Evolutionary conservation across 2,797 vertebrate genomes (phyloP).

Genomic region (Silurus lanzhouensis): DNA sequence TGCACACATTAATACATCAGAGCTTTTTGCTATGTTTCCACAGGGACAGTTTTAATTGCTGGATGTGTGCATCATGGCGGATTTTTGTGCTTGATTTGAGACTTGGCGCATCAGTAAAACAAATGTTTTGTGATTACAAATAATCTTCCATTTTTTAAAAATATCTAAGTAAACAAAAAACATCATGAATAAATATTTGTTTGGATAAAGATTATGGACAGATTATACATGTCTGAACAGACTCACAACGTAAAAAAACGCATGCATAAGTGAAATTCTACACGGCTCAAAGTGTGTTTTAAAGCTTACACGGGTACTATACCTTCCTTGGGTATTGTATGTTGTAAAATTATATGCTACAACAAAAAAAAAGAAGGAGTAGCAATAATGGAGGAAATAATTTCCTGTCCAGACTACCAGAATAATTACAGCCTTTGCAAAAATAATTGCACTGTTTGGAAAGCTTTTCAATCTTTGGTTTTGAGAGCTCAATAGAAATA

Average conservation of each 20-base stretch:
- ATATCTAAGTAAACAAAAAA: no score
- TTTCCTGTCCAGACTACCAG: slow-evolving; percentile 13
- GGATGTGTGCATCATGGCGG: no score
- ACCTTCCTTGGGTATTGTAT: slow-evolving; percentile 8
- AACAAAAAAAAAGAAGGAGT: neutral
- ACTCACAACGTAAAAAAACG: neutral
- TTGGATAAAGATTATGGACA: no score
- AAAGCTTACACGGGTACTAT: neutral
- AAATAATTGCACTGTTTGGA: neutral
- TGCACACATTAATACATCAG: no score
- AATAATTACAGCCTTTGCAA: slow-evolving; percentile 17
- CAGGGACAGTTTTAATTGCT: no score
- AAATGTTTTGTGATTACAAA: no score
- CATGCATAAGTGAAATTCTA: neutral
- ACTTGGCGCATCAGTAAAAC: no score
- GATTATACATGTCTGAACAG: neutral
- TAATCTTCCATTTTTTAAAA: no score
- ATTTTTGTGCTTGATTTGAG: no score
- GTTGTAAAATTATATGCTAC: slow-evolving; percentile 8
- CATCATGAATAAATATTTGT: no score
- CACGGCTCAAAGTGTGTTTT: neutral
- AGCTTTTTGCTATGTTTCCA: no score
- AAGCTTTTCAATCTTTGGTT: slow-evolving; percentile 5
- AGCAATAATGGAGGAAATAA: slow-evolving; percentile 14
- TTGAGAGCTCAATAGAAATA: neutral